Conservation (phyloP, 2,113 vertebrate genomes). For the Telmatochromis brachygnathus region DNA sequence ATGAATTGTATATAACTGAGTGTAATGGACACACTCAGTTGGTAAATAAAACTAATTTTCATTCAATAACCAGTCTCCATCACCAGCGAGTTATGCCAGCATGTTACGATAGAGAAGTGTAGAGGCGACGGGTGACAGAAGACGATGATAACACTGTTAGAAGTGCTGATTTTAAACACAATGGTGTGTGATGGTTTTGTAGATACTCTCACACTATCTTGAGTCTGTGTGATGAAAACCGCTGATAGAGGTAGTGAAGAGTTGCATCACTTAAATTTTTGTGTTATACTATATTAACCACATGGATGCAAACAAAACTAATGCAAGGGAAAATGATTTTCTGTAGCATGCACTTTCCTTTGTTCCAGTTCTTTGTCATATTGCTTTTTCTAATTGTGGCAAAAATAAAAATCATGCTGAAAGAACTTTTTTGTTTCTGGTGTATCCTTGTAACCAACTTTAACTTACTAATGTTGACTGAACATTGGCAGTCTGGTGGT, state of each 20-base stretch:
- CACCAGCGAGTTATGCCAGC: neutral
- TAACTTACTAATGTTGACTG: neutral
- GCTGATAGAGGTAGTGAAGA: neutral
- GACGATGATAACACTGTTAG: neutral
- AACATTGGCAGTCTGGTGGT: neutral
- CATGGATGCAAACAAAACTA: neutral
- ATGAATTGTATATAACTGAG: neutral
- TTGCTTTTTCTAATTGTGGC: neutral
- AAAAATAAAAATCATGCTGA: neutral
- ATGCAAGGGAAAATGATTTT: neutral
- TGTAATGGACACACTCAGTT: neutral
- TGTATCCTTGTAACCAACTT: neutral
- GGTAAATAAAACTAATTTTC: neutral
- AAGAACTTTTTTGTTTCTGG: neutral
- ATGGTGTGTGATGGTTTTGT: neutral
- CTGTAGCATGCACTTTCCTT: neutral
- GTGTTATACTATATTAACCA: neutral
- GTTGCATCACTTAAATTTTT: neutral
- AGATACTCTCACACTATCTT: neutral
- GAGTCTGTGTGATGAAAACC: neutral
- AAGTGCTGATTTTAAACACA: neutral
- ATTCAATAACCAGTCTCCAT: neutral
- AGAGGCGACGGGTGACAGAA: rapidly evolving
- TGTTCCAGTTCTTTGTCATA: neutral
- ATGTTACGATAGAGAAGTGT: neutral